These are phyloP conservation scores for Xiphias gladius DNA, from an alignment of 2,113 vertebrate genomes.

Conservation along the genomic window DNA sequence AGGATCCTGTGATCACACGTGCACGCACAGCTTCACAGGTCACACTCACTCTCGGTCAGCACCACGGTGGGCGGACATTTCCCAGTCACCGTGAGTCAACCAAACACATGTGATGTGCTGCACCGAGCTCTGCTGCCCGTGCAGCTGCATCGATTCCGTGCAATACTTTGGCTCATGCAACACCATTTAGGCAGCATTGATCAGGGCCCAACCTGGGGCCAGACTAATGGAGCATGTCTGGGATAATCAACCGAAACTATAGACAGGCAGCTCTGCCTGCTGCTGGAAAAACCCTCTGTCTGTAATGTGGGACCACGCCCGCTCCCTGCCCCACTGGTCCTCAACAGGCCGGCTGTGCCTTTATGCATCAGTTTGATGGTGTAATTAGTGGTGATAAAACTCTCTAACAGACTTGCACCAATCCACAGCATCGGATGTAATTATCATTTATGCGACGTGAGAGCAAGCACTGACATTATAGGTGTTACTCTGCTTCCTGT, in stretches of 20 bases:
- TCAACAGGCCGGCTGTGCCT: neutral
- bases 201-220: slow-evolving; percentile 58
- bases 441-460: slow-evolving; percentile 23
- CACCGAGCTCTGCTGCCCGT: slow-evolving; percentile 7
- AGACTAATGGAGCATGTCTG: slow-evolving; percentile 58
- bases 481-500: neutral
- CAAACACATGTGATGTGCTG: slow-evolving; percentile 20
- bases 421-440: slow-evolving; percentile 41
- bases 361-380: slow-evolving; percentile 34
- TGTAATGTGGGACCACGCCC: neutral
- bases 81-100: slow-evolving; percentile 22
- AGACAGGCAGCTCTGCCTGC: slow-evolving; percentile 34
- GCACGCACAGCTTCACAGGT: neutral
- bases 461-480: neutral
- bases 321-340: neutral
- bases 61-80: slow-evolving; percentile 7
- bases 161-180: slow-evolving; percentile 44
- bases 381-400: slow-evolving; percentile 18
- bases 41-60: neutral
- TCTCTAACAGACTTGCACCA: slow-evolving; percentile 30
- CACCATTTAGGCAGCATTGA: slow-evolving; percentile 64
- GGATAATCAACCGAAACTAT: slow-evolving; percentile 48
- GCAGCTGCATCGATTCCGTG: slow-evolving; percentile 46
- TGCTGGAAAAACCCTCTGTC: slow-evolving; percentile 1
- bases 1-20: neutral